Evolutionary conservation across 1,140 invertebrate genomes (phyloP).

Genomic region (Diorhabda carinulata): DNA sequence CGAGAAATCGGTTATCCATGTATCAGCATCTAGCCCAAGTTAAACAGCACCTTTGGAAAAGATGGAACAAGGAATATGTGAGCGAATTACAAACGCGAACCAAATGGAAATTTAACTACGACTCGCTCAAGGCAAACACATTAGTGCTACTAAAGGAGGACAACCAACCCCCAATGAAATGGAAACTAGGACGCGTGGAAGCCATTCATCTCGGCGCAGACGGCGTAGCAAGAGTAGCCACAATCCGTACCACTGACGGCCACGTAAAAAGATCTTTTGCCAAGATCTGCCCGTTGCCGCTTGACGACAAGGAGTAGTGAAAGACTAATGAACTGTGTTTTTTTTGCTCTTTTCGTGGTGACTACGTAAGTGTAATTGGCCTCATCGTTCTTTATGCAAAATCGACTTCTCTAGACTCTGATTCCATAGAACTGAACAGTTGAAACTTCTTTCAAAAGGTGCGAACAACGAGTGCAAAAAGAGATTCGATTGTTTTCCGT

Average conservation of each 20-base stretch:
- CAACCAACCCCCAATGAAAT: not conserved
- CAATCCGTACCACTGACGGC: not conserved
- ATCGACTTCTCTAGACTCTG: not conserved
- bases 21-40: slow-evolving; percentile 21
- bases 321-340: not conserved
- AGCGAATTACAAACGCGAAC: slow-evolving; percentile 28
- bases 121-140: not conserved
- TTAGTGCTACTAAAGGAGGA: not conserved
- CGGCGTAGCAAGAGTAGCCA: not conserved
- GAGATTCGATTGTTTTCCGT: too few species aligned
- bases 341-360: not conserved
- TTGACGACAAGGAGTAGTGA: not conserved
- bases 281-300: not conserved
- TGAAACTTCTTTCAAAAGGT: not conserved
- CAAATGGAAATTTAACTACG: slow-evolving; percentile 16
- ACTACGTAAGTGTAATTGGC: not conserved
- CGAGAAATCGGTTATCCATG: slow-evolving; percentile 15
- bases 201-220: not conserved
- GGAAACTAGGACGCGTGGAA: not conserved
- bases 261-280: not conserved
- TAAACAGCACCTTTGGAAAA: slow-evolving; percentile 34
- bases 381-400: not conserved
- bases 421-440: not conserved
- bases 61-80: slow-evolving; percentile 36
- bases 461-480: too few species aligned